A percentile compares a stretch with the other conserved stretches of the same genome.
These are phyloP conservation scores for Trialeurodes vaporariorum DNA, from an alignment of 1,140 invertebrate species.

Conservation along the genomic window DNA sequence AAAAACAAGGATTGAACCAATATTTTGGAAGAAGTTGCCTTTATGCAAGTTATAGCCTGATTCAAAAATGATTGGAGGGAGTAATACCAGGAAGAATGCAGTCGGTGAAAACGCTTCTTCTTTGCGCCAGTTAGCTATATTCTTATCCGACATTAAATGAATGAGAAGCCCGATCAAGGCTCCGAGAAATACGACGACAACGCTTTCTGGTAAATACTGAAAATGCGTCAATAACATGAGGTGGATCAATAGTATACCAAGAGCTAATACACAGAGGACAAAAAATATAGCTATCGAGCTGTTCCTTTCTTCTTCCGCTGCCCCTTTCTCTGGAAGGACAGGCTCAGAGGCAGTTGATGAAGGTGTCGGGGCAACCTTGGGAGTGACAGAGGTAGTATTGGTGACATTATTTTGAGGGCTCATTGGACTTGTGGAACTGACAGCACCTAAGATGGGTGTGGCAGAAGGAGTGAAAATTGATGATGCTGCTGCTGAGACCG, in stretches of 20 bases:
- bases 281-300: slow-evolving; percentile 96
- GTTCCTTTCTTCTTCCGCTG: slow-evolving; percentile 88
- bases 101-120: slow-evolving; percentile 96
- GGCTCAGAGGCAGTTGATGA: slow-evolving; percentile 39
- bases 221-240: slow-evolving; percentile 90
- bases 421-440: background rate
- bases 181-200: slow-evolving; percentile 93
- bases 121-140: slow-evolving; percentile 87
- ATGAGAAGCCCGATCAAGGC: slow-evolving; percentile 83
- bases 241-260: slow-evolving; percentile 90
- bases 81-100: slow-evolving; percentile 87
- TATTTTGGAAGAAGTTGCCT: slow-evolving; percentile 98
- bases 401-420: background rate
- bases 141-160: slow-evolving; percentile 79
- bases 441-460: background rate
- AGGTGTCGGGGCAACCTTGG: slow-evolving; percentile 19
- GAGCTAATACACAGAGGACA: slow-evolving; percentile 79
- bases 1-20: slow-evolving; percentile 88
- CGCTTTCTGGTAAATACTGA: slow-evolving; percentile 91
- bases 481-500: background rate
- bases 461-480: background rate
- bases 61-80: slow-evolving; percentile 99
- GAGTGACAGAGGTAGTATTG: slow-evolving; percentile 3
- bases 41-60: slow-evolving; percentile 98
- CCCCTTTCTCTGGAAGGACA: slow-evolving; percentile 69